phyloP scores from a whole-genome alignment of 2,797 vertebrate species.

The Liparis tanakae region DNA sequence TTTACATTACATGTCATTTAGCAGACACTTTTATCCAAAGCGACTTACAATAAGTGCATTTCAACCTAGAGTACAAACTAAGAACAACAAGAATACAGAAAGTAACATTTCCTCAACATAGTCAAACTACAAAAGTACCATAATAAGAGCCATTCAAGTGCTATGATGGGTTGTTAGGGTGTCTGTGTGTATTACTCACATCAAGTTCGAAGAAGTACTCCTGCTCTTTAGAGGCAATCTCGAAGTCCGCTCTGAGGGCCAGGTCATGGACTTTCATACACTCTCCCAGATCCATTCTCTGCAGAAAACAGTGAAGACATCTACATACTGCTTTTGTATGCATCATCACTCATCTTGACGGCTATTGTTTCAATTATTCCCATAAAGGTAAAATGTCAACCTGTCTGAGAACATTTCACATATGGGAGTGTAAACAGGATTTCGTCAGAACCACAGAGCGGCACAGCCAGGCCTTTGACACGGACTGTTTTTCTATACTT shows the following conservation, averaged over 20 bases:
- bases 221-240: conserved; percentile 98
- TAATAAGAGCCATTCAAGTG: too few species aligned
- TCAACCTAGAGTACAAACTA: too few species aligned
- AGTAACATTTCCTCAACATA: too few species aligned
- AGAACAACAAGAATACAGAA: too few species aligned
- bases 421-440: neutral
- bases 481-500: neutral
- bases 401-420: neutral
- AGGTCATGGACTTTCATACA: conserved; percentile 97
- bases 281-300: conserved; percentile 99
- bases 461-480: neutral
- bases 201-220: conserved; percentile 99
- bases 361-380: too few species aligned
- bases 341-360: neutral
- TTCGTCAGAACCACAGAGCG: neutral
- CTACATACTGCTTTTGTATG: neutral
- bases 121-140: too few species aligned
- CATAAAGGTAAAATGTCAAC: neutral
- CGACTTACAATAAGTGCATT: too few species aligned
- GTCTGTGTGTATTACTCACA: conserved; percentile 82
- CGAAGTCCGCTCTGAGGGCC: conserved; percentile 96
- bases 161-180: neutral
- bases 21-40: too few species aligned
- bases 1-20: too few species aligned
- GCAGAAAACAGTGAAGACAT: conserved; percentile 43